Conservation (phyloP, 2,888 invertebrate genomes). For the Nymphalis polychloros region DNA sequence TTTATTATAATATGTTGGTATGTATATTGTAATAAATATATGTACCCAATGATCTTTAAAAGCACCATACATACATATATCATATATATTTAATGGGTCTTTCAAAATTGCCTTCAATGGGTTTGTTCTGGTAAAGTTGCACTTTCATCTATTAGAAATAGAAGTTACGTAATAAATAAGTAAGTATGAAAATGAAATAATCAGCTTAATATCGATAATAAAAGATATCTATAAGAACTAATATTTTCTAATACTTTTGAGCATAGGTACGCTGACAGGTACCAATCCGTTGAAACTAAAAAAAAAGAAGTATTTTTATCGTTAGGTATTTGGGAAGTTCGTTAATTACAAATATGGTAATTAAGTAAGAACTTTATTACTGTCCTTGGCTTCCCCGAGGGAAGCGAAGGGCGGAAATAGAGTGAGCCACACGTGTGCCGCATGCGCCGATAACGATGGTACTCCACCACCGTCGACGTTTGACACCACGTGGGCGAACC, state of each 20-base stretch:
- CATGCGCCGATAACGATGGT: slow-evolving; percentile 64
- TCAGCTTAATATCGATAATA: neutral
- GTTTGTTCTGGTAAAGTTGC: too few relatives aligned
- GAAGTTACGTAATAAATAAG: too few relatives aligned
- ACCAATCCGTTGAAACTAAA: neutral
- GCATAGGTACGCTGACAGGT: neutral
- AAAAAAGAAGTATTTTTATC: neutral
- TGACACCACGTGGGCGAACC: neutral
- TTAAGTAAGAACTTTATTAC: slow-evolving; percentile 67
- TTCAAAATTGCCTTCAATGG: too few relatives aligned
- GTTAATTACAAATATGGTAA: slow-evolving; percentile 59
- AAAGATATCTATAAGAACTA: neutral
- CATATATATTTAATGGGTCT: too few relatives aligned
- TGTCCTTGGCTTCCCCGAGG: slow-evolving; percentile 66
- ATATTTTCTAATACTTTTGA: neutral
- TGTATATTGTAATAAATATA: too few relatives aligned
- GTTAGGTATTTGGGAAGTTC: slow-evolving; percentile 19
- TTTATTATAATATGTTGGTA: too few relatives aligned
- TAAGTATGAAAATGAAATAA: too few relatives aligned
- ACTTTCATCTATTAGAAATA: too few relatives aligned
- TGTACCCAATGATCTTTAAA: too few relatives aligned
- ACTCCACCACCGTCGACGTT: slow-evolving; percentile 40
- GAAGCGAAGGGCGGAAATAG: slow-evolving; percentile 74
- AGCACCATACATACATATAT: too few relatives aligned
- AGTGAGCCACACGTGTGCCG: slow-evolving; percentile 67